Evolutionary conservation across 2,113 vertebrate genomes (phyloP), one percentile per base, ranked within the genome.

Genomic region (Psephotus haematonotus): DNA sequence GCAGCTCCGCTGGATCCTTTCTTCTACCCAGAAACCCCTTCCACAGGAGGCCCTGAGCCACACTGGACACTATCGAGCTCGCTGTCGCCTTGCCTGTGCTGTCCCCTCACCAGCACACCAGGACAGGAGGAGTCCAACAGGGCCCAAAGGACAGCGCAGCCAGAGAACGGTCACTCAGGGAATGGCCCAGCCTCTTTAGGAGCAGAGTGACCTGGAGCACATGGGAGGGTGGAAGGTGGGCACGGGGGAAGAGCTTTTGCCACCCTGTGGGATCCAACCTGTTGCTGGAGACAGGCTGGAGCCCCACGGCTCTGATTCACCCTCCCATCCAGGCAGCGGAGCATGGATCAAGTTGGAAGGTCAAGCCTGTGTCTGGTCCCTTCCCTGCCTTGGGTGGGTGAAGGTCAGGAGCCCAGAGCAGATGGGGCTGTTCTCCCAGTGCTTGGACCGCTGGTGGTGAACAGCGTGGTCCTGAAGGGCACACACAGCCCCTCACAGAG

Each of bases 401-500:
- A 55, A 33, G 53, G 28, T 24, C 46, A 35, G 69, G 43, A 43
- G 28, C 8, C 50, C 8, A 28, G 46, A 41, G 50, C 75, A 39
- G 72, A 24, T 10, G 41, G 28, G 25, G 39, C 52, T 44, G 65
- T 15, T 50, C 43, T 44, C 50, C 24, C 28, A 5, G 1, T 22
- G 10, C 67, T 16, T 59, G 71, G 53, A 43, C 17, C 37, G 8
- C 35, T 17, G 52, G 47, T 78, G 82, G 39, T 12, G 1, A 82
- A 14, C 0, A 1, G 65, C 31, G 37, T 80, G 31, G 49, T 52
- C n/a, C 59, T 41, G 71, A 63, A 88, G 79, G 69, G 65, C 82
- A 43, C 52, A 57, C 85, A 35, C 47, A 69, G 82, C 70, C 75
- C 80, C 86, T 88, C 91, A 79, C 46, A 24, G 94, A 92, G 76